phyloP scores from a whole-genome alignment of 1,140 invertebrate species.

The Drosophila novamexicana region DNA sequence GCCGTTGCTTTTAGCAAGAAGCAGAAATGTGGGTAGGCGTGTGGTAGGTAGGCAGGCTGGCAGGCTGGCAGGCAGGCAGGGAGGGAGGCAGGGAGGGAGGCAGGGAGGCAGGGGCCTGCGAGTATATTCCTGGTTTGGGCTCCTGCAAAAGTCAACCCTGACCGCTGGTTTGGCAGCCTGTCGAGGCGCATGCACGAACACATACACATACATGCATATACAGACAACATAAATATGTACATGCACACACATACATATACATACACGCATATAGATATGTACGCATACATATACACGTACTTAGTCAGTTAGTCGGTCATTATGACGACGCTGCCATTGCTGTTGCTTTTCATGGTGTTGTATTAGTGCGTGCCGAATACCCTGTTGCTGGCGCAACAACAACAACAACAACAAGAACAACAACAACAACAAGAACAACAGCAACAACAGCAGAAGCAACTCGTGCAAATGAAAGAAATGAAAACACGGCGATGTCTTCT shows the following conservation, averaged over 20 bases:
- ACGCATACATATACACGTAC: constrained; percentile 37
- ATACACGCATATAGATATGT: constrained; percentile 25
- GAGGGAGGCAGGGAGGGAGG: not conserved
- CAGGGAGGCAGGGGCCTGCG: not conserved
- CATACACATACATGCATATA: constrained; percentile 32
- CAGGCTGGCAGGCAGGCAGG: not conserved
- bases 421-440: constrained; percentile 11
- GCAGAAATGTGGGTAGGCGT: not conserved
- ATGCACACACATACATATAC: constrained; percentile 37
- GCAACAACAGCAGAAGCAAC: constrained; percentile 28
- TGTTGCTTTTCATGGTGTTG: constrained; percentile 19
- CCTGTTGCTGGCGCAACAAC: constrained; percentile 63
- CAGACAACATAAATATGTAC: too few relatives aligned
- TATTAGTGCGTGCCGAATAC: constrained; percentile 52
- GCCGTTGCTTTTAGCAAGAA: constrained; percentile 34
- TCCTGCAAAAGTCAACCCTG: constrained; percentile 74
- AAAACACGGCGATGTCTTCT: constrained; percentile 24
- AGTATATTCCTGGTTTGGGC: constrained; percentile 39
- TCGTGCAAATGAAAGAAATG: constrained; percentile 37
- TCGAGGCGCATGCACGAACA: constrained; percentile 69
- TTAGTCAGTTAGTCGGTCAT: constrained; percentile 76
- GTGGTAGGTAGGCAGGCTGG: not conserved
- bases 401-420: constrained; percentile 12
- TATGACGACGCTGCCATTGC: constrained; percentile 51
- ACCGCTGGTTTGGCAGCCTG: constrained; percentile 57